These are phyloP conservation scores for Apoda limacodes DNA, from an alignment of 2,888 invertebrate species.

Conservation along the genomic window DNA sequence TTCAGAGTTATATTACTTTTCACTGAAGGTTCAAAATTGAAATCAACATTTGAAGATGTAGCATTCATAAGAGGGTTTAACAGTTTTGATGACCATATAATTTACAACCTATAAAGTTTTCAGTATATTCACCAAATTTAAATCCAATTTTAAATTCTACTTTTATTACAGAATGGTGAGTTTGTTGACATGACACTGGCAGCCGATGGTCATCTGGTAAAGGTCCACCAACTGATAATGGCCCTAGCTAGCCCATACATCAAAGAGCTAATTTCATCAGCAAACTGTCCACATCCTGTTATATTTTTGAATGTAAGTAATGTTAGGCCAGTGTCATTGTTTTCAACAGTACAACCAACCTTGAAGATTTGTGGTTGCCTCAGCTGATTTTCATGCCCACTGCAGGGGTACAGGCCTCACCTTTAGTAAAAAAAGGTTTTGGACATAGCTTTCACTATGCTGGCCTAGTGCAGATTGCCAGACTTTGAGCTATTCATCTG, in stretches of 20 bases:
- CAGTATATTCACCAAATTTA: neutral
- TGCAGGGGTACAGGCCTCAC: no score
- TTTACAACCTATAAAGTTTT: no score
- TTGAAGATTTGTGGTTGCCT: no score
- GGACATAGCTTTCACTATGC: no score
- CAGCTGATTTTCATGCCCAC: no score
- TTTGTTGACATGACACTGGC: constrained; percentile 64
- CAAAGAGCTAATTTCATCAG: constrained; percentile 48
- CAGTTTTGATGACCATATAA: no score
- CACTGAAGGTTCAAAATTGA: neutral
- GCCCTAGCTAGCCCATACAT: constrained; percentile 60
- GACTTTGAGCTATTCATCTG: no score
- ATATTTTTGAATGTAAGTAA: constrained; percentile 57
- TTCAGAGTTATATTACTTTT: constrained; percentile 1
- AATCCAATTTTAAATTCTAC: constrained; percentile 2
- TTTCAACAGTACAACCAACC: no score
- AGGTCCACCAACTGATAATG: constrained; percentile 55
- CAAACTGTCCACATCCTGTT: constrained; percentile 47
- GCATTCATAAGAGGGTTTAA: no score
- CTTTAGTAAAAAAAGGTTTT: no score
- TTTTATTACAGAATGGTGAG: constrained; percentile 45
- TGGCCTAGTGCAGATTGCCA: no score
- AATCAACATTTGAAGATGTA: neutral
- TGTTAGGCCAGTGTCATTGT: no score
- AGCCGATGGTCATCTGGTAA: constrained; percentile 56